Evolutionary conservation across 2,797 vertebrate species (phyloP), one percentile per base, ranked within the genome.

Genomic region (Melanotaenia pygmaea): DNA sequence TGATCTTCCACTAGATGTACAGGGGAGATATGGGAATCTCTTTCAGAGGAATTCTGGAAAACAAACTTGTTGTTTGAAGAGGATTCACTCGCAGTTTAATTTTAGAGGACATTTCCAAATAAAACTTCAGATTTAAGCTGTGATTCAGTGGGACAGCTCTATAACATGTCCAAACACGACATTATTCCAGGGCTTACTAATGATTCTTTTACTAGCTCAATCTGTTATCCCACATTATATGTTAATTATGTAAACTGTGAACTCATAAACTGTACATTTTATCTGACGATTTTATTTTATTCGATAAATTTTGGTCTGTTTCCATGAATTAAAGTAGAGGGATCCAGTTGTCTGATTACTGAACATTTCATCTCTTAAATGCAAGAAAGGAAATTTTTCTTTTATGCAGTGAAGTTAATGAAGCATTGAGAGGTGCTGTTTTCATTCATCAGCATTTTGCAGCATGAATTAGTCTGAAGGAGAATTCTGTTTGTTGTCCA

Each of bases 371-470:
- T 69, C 12, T 63, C 38, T 57, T 2, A 63, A 24, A 43, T 10
- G 2, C 22, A 56, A 64, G 43, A n/a, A 13, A 24, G 20, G 12
- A 50, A 54, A 18, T 30, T 20, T 32, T 54, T 18, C 30, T 40
- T 64, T 57, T 54, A 4, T 2, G 0, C 24, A 51, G 43, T 45
- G 61, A 43, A 32, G 63, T 67, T 24, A 63, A 26, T 16, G 24
- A 51, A 22, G 34, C 11, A 2, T 20, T 35, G 5, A 28, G 59
- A 2, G 26, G 50, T 10, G 26, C 35, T 1, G 50, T 75, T 67
- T 57, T 58, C 38, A 35, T 51, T 38, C 10, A 43, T 69, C 70
- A 68, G 59, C 67, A 30, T 22, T 69, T 73, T 12, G 64, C 73
- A 56, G 26, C 1, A 0, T 24, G 6, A 22, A 59, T 38, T 58